Percentiles rank a stretch among this genome's conserved stretches.
These are phyloP conservation scores for Drosophila equinoxialis DNA, from an alignment of 1,140 invertebrate species.

Conservation along the genomic window DNA sequence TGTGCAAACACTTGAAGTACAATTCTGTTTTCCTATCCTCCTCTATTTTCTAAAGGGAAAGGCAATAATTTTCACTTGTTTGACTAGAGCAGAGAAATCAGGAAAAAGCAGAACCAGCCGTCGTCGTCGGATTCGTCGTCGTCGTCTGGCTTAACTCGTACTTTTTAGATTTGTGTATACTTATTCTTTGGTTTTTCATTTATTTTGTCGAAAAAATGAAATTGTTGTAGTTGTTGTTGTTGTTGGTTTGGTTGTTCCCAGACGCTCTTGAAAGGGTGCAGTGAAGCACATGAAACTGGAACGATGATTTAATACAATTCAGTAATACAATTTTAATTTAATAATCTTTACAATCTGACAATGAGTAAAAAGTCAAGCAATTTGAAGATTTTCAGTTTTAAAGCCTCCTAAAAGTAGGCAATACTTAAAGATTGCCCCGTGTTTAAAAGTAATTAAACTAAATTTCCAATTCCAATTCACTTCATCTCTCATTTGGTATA, in stretches of 20 bases:
- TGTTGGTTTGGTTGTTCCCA: not conserved
- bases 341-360: not conserved
- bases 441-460: constrained; percentile 78
- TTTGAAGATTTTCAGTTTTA: constrained; percentile 13
- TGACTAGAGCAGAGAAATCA: constrained; percentile 35
- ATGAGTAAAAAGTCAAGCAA: not conserved
- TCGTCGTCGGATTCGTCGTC: constrained; percentile 34
- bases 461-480: constrained; percentile 28
- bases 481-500: constrained; percentile 29
- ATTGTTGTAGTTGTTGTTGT: constrained; percentile 34
- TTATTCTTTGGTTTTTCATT: constrained; percentile 6
- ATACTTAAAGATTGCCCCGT: constrained; percentile 37
- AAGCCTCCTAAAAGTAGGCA: constrained; percentile 65
- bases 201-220: not conserved
- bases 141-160: constrained; percentile 33
- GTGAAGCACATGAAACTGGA: constrained; percentile 54
- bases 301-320: constrained; percentile 54
- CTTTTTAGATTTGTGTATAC: constrained; percentile 10
- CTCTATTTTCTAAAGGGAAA: not conserved
- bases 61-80: constrained; percentile 77
- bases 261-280: constrained; percentile 54
- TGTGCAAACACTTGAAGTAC: constrained; percentile 68
- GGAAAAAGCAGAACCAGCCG: constrained; percentile 30
- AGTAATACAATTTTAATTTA: constrained; percentile 44
- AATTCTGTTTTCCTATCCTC: constrained; percentile 17